Conservation (phyloP, 1,140 invertebrate genomes). For the Drosophila cardini region DNA sequence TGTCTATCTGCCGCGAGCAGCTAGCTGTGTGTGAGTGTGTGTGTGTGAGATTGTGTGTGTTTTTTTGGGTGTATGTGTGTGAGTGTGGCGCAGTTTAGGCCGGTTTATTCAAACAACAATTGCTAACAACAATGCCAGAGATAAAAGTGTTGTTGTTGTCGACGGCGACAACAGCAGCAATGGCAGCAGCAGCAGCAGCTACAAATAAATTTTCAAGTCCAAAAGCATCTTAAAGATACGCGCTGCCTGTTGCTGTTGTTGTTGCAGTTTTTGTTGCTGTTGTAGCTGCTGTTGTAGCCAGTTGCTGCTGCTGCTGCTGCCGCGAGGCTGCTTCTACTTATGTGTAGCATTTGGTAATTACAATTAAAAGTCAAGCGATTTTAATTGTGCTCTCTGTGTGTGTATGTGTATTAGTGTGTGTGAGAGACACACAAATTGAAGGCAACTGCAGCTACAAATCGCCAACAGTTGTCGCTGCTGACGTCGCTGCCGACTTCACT, state of each 20-base stretch:
- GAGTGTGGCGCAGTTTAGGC: slow-evolving; percentile 50
- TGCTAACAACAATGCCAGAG: slow-evolving; percentile 61
- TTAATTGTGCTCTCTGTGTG: slow-evolving; percentile 60
- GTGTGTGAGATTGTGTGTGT: too few species aligned
- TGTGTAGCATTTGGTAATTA: slow-evolving; percentile 70
- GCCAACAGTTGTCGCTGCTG: slow-evolving; percentile 54
- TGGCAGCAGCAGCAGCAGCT: slow-evolving; percentile 36
- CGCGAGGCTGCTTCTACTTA: slow-evolving; percentile 50
- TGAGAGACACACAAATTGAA: slow-evolving; percentile 56
- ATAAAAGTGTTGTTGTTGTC: slow-evolving; percentile 55
- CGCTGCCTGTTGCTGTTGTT: slow-evolving; percentile 37
- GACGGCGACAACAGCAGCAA: slow-evolving; percentile 35
- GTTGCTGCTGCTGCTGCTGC: slow-evolving; percentile 35
- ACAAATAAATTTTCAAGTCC: slow-evolving; percentile 75
- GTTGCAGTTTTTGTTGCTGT: slow-evolving; percentile 32
- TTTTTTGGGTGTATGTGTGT: neutral
- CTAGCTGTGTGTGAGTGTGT: too few species aligned
- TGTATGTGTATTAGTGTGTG: slow-evolving; percentile 24
- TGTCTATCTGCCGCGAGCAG: slow-evolving; percentile 33
- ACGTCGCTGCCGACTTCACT: slow-evolving; percentile 18
- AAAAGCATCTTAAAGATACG: slow-evolving; percentile 75
- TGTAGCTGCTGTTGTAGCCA: slow-evolving; percentile 45
- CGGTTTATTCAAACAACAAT: slow-evolving; percentile 79
- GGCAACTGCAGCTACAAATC: slow-evolving; percentile 66
- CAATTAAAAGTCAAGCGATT: slow-evolving; percentile 78